phyloP scores from a whole-genome alignment of 2,113 vertebrate species.

The Nothocercus julius region DNA sequence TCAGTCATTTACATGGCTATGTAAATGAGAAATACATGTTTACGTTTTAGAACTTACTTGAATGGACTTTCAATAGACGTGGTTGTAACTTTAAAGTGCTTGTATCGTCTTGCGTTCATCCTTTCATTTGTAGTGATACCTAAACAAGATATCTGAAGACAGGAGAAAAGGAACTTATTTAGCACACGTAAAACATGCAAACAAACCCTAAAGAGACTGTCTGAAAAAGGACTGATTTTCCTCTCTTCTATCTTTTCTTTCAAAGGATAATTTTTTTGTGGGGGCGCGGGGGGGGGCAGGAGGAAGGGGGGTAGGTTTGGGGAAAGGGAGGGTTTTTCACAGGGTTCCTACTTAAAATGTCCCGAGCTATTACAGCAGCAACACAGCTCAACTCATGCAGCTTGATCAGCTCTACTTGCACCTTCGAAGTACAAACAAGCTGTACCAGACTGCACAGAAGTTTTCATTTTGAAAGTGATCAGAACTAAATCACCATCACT shows the following conservation, averaged over 20 bases:
- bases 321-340: not conserved
- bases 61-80: constrained; percentile 99
- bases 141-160: constrained; percentile 91
- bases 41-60: constrained; percentile 84
- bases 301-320: too few species aligned
- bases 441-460: not conserved
- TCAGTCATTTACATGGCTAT: not conserved
- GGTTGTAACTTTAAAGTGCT: constrained; percentile 99
- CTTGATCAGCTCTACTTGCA: not conserved
- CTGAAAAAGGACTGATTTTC: not conserved
- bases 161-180: constrained; percentile 6
- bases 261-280: not conserved
- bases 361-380: not conserved
- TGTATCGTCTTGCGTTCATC: constrained; percentile 98
- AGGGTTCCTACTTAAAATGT: not conserved
- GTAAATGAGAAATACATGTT: not conserved
- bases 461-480: not conserved
- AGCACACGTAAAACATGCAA: not conserved
- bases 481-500: not conserved
- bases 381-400: not conserved
- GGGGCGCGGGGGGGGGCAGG: too few species aligned
- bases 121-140: constrained; percentile 99
- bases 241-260: not conserved
- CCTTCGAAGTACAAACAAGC: not conserved
- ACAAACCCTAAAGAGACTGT: not conserved